Evolutionary conservation across 1,140 invertebrate species (phyloP).

Genomic region (Euwallacea fornicatus): DNA sequence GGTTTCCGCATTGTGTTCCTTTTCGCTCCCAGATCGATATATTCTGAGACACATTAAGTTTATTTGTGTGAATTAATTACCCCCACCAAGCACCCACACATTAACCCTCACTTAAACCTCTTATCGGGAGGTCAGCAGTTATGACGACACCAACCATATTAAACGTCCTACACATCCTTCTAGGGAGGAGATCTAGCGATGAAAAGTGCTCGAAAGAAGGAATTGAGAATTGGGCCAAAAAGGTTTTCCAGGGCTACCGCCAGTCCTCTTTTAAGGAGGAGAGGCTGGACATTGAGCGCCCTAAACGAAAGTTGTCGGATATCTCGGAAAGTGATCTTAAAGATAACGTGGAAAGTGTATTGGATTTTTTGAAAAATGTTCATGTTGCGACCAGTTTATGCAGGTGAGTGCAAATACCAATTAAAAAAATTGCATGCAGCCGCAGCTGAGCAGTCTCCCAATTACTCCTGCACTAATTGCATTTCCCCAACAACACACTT

Average conservation of each 20-base stretch:
- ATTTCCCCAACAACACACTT: not conserved
- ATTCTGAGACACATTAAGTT: too few relatives aligned
- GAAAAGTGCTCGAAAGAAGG: not conserved
- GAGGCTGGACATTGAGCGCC: not conserved
- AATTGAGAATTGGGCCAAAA: conserved; percentile 5
- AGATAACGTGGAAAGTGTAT: conserved; percentile 1
- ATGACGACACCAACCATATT: conserved; percentile 4
- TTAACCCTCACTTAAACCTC: not conserved
- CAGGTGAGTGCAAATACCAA: not conserved
- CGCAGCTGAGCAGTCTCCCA: too few relatives aligned
- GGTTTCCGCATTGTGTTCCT: too few relatives aligned
- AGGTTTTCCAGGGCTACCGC: not conserved
- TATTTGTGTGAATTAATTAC: too few relatives aligned
- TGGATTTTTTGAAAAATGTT: not conserved
- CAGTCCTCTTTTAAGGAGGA: not conserved
- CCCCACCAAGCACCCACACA: not conserved
- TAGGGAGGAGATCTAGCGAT: not conserved
- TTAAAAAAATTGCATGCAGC: not conserved
- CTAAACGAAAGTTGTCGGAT: not conserved
- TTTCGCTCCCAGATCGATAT: too few relatives aligned
- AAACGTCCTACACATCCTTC: not conserved
- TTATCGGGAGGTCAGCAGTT: not conserved
- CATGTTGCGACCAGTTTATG: not conserved
- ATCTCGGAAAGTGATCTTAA: not conserved
- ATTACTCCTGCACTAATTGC: too few relatives aligned